A percentile compares a stretch with the other conserved stretches of the same genome.
These are phyloP conservation scores for Daktulosphaira vitifoliae DNA, from an alignment of 1,140 invertebrate genomes.

Conservation along the genomic window DNA sequence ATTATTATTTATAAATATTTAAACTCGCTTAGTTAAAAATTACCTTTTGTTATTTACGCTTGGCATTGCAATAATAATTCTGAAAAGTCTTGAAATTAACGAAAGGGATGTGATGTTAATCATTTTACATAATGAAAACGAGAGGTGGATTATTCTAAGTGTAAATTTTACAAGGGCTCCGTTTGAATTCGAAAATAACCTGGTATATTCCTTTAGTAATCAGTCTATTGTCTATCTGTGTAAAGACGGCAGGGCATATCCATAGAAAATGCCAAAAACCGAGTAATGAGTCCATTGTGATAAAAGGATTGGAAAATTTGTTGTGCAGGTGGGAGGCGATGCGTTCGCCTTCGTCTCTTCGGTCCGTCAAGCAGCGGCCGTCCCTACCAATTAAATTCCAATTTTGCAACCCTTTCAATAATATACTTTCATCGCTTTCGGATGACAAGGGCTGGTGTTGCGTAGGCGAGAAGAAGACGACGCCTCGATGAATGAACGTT, in stretches of 20 bases:
- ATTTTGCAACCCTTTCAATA: slow-evolving; percentile 32
- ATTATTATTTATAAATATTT: too few species aligned
- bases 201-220: neutral
- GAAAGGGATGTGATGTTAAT: too few species aligned
- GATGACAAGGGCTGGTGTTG: neutral
- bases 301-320: slow-evolving; percentile 33
- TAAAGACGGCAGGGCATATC: neutral
- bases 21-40: too few species aligned
- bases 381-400: slow-evolving; percentile 29
- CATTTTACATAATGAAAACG: too few species aligned
- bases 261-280: slow-evolving; percentile 30
- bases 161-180: too few species aligned
- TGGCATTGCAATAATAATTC: too few species aligned
- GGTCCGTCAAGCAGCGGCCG: neutral
- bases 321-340: slow-evolving; percentile 19
- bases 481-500: too few species aligned
- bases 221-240: slow-evolving; percentile 12
- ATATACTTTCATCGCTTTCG: neutral
- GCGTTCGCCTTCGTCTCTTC: slow-evolving; percentile 11
- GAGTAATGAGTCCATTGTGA: slow-evolving; percentile 33
- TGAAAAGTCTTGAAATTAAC: too few species aligned
- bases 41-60: too few species aligned
- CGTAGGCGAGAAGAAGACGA: neutral
- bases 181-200: too few species aligned
- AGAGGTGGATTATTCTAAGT: too few species aligned